Percentiles rank a stretch among this genome's conserved stretches.
Evolutionary conservation across 2,888 invertebrate genomes (phyloP).

Genomic region (Zaprionus bogoriensis): DNA sequence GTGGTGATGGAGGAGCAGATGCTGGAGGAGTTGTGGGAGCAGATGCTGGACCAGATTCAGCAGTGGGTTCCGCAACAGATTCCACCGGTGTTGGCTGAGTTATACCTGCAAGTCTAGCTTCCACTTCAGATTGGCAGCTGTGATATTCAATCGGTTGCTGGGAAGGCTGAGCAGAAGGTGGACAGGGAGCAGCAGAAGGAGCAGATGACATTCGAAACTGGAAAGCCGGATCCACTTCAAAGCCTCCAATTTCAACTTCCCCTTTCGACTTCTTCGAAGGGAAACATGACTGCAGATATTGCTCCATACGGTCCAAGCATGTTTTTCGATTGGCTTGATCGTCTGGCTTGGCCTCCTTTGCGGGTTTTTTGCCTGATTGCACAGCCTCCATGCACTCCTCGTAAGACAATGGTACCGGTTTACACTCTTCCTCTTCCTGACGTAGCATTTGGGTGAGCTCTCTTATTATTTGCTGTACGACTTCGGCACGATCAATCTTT

Average conservation of each 20-base stretch:
- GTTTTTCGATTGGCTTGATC: constrained; percentile 13
- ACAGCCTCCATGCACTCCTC: constrained; percentile 53
- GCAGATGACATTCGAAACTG: too few relatives aligned
- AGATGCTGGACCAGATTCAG: neutral
- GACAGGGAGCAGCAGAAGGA: neutral
- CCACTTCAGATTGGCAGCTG: constrained; percentile 1
- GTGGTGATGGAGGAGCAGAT: too few relatives aligned
- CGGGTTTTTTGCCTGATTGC: neutral
- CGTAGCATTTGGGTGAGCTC: constrained; percentile 48
- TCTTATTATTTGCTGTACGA: constrained; percentile 45
- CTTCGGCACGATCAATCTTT: constrained; percentile 22
- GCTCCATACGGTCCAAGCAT: constrained; percentile 40
- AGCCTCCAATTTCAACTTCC: constrained; percentile 29
- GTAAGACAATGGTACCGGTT: neutral
- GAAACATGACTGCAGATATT: constrained; percentile 43
- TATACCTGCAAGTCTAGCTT: too few relatives aligned
- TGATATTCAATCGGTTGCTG: too few relatives aligned
- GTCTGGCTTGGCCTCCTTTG: neutral
- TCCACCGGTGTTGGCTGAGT: too few relatives aligned
- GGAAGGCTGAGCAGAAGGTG: too few relatives aligned
- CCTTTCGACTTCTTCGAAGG: neutral
- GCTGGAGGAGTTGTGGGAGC: too few relatives aligned
- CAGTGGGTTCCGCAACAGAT: neutral
- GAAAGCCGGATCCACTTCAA: constrained; percentile 56
- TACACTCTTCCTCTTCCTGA: constrained; percentile 11